A percentile compares a stretch with the other conserved stretches of the same genome.
Evolutionary conservation across 2,113 vertebrate genomes (phyloP).

Genomic region (Hippocampus abdominalis): DNA sequence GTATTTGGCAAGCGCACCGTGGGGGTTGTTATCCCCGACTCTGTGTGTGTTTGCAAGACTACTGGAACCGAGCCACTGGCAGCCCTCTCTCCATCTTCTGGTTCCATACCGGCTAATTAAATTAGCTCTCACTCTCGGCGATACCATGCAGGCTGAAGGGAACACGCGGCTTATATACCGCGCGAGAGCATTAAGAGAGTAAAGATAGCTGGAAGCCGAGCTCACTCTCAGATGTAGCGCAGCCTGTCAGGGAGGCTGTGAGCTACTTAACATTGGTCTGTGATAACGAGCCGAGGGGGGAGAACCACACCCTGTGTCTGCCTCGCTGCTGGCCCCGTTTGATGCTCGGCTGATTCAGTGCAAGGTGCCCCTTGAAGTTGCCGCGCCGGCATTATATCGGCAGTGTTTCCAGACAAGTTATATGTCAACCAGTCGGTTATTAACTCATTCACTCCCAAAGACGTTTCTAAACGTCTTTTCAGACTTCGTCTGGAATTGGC

Average conservation of each 20-base stretch:
- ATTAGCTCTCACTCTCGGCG: constrained; percentile 54
- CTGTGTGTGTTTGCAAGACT: constrained; percentile 11
- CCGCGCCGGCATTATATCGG: constrained; percentile 21
- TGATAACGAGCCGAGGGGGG: constrained; percentile 47
- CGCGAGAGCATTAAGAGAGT: constrained; percentile 41
- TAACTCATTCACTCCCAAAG: too few species aligned
- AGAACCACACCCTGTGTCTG: constrained; percentile 34
- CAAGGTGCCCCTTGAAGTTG: constrained; percentile 34
- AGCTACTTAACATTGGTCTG: constrained; percentile 60
- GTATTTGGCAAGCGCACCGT: constrained; percentile 52
- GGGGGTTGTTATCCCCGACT: constrained; percentile 40
- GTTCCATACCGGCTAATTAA: constrained; percentile 62
- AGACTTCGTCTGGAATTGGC: too few species aligned
- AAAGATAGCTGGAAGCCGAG: constrained; percentile 42
- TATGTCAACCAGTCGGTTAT: constrained; percentile 8
- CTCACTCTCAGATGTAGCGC: constrained; percentile 25
- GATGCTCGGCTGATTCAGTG: constrained; percentile 41
- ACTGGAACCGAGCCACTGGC: constrained; percentile 57
- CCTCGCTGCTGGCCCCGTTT: constrained; percentile 41
- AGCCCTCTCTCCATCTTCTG: constrained; percentile 50
- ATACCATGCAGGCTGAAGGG: constrained; percentile 48
- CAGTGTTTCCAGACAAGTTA: constrained; percentile 13
- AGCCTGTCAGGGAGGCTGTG: constrained; percentile 47
- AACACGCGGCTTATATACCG: constrained; percentile 39
- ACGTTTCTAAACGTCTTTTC: too few species aligned